Conservation (phyloP, 2,113 vertebrate species). For the Mormyrus lacerda region DNA sequence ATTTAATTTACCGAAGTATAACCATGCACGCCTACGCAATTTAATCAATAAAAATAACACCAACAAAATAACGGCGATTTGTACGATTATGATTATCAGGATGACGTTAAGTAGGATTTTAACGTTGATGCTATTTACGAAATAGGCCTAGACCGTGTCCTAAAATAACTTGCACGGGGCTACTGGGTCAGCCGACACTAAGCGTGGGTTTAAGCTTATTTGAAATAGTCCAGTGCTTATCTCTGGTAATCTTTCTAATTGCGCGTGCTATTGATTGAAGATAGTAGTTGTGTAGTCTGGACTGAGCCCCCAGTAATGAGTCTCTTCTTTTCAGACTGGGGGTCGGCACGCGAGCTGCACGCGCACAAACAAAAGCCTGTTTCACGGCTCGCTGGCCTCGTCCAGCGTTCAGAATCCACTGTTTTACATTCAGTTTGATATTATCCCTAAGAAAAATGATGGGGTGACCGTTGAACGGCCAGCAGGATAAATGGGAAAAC, state of each 20-base stretch:
- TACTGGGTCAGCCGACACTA: conserved; percentile 21
- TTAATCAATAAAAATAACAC: neutral
- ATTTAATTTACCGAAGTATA: neutral
- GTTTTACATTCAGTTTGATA: conserved; percentile 35
- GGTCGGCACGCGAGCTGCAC: conserved; percentile 69
- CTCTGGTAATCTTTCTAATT: conserved; percentile 20
- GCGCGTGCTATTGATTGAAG: conserved; percentile 22
- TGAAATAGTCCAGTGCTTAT: conserved; percentile 3
- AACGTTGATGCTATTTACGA: neutral
- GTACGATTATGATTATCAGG: neutral
- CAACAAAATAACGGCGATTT: neutral
- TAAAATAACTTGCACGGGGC: neutral
- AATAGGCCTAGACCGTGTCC: neutral
- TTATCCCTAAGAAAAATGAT: conserved; percentile 22
- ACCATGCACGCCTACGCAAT: neutral
- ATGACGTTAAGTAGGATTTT: neutral
- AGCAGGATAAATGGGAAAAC: conserved; percentile 17
- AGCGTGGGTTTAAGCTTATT: conserved; percentile 14
- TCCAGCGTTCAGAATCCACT: conserved; percentile 55
- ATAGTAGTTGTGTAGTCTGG: conserved; percentile 29
- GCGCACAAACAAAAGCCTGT: conserved; percentile 67
- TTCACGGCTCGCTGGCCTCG: conserved; percentile 57
- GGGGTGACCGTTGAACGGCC: conserved; percentile 30
- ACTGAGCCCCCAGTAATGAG: conserved; percentile 31
- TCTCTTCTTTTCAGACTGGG: conserved; percentile 29